Evolutionary conservation across 2,113 vertebrate species (phyloP), one percentile per base, ranked within the genome.

Genomic region (Mirounga angustirostris): DNA sequence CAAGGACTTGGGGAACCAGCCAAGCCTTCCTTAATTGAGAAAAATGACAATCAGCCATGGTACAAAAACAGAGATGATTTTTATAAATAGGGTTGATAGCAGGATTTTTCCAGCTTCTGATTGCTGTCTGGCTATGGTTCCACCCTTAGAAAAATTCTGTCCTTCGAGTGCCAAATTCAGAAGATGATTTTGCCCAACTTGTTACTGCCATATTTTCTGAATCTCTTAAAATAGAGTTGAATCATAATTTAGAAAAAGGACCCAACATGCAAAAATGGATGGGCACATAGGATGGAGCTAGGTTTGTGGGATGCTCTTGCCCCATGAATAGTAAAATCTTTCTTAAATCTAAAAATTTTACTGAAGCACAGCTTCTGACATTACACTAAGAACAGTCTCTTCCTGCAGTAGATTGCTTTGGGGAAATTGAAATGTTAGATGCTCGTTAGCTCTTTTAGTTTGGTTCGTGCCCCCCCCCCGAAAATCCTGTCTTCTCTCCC

Each of bases 141-240:
- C 10, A 89, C 40, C 80, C 89, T 91, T 91, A 89, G 87, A 94
- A 97, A 97, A 96, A 92, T 81, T 78, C 36, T 78, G 52, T 91
- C 85, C 80, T 86, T 74, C 1, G 40, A 94, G 67, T 82, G 96
- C 96, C 96, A 97, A 94, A 97, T 97, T 97, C 96, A 93, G 63
- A 93, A 95, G 91, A 86, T 95, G 89, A 95, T 95, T 96, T 94
- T 97, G 54, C 79, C 96, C 79, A 96, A 97, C 78, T 96, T 1
- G 16, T 96, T 94, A 89, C 94, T 13, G 15, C 81, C 85, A 88
- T 95, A 97, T 98, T 97, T 98, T 96, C 93, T 82, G 73, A 97
- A 69, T 94, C 61, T 91, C 92, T 97, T 94, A 97, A 97, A 97
- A 98, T 97, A 98, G 88, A 97, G 78, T 80, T 98, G 95, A 93